Base-by-base conservation (phyloP, 2,797 vertebrate species). In the Cheirogaleus major region DNA sequence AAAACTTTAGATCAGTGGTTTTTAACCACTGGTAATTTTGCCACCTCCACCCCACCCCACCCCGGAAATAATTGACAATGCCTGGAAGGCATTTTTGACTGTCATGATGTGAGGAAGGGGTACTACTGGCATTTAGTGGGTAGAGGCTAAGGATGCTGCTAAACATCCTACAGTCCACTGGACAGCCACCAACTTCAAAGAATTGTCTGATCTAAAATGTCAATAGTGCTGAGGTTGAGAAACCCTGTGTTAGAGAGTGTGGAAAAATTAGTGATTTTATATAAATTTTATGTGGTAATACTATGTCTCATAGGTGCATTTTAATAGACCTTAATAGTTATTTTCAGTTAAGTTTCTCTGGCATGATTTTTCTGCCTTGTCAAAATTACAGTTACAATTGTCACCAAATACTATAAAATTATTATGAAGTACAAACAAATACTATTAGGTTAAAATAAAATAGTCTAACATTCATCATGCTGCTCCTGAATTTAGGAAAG, bases 401-500 rank as follows among this genome's bases (percentile, higher is more conserved):
- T 93, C 20, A 73, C 35, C 32, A 63, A 92, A 78, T 70, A 91
- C 25, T 81, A 52, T 38, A 81, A 35, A 59, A 92, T 57, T 89
- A 55, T 41, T 86, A 84, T 25, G 4, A 82, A 85, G 76, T 23
- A 43, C 18, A 93, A 95, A 17, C 48, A 95, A 93, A 83, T 72
- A 90, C 17, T 45, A 50, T 38, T 57, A 78, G 89, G 70, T 52
- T 90, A 81, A 92, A 95, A 92, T 95, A 72, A 81, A 94, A 80
- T 9, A 67, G 9, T 45, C 50, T 80, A 87, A 22, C 3, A 70
- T 69, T 69, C 30, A 75, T 73, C 52, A 69, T 8, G 1, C 2
- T 69, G 1, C 70, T 11, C 27, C 30, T 81, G 38, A 94, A 92
- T 55, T 78, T 48, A 93, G 70, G 61, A 91, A n/a, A 57, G 32